phyloP scores from a whole-genome alignment of 2,113 vertebrate species.

The Synodontis membranacea region DNA sequence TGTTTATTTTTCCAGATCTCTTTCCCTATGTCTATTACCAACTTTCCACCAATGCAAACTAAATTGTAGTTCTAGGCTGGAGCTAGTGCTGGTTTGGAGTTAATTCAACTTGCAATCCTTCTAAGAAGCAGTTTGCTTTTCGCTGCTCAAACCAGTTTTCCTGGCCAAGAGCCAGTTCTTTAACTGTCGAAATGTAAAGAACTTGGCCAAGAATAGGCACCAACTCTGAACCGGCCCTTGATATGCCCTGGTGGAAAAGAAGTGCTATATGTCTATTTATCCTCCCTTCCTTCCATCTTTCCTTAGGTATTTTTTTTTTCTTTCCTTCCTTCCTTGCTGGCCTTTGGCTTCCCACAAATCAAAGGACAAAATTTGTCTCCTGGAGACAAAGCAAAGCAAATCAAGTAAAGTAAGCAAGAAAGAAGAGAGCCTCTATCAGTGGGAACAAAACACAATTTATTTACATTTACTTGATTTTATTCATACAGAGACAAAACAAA shows the following conservation, averaged over 20 bases:
- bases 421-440: neutral
- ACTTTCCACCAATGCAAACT: too few species aligned
- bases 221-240: too few species aligned
- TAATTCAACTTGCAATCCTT: too few species aligned
- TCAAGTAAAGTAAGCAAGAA: conserved; percentile 7
- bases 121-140: too few species aligned
- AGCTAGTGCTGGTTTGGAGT: too few species aligned
- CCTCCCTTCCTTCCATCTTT: neutral
- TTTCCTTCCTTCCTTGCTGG: neutral
- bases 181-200: too few species aligned
- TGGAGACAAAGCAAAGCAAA: conserved; percentile 14
- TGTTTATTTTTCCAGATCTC: neutral
- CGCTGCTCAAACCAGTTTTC: too few species aligned
- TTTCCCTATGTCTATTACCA: neutral
- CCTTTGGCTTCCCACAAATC: neutral
- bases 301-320: too few species aligned
- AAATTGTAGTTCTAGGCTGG: too few species aligned
- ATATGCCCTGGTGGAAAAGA: too few species aligned
- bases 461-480: conserved; percentile 16
- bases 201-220: too few species aligned
- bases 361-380: conserved; percentile 4
- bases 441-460: neutral
- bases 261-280: neutral
- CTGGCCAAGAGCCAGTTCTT: too few species aligned
- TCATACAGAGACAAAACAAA: conserved; percentile 16